Evolutionary conservation across 2,113 vertebrate species (phyloP), one percentile per base, ranked within the genome.

Genomic region (Ctenodactylus gundi): DNA sequence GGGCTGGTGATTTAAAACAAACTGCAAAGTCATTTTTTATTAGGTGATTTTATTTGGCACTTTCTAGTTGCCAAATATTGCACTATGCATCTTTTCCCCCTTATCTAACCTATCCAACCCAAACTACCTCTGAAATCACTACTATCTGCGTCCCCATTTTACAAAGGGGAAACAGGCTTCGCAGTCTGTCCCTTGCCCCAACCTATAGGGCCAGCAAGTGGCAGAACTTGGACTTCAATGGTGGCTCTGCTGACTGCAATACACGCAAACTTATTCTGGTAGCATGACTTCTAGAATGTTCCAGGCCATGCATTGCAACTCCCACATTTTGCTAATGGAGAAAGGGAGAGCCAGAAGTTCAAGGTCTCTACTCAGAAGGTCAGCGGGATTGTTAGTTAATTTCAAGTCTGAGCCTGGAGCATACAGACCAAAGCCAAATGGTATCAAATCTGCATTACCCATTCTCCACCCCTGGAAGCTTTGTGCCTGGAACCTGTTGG

Each of bases 1-100:
- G 58, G 41, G 46, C 58, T 49, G 3, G 39, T 2, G 25, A 73
- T 76, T 58, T 15, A n/a, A 55, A 81, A 34, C 60, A 84, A 76
- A 84, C 60, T 12, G 9, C n/a, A 31, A 90, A 53, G 55, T 72
- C 80, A 96, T 88, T 83, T 68, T 90, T 91, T 73, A 75, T 68
- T 57, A 84, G 87, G 68, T 93, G 51, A 31, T 29, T 85, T 92
- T 83, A 73, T 80, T 34, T 64, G 80, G 44, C 25, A 20, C 18
- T 76, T 64, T 36, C 27, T 29, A 62, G 46, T 53, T 89, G 21
- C 76, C 60, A 81, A 25, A 4, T 34, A 36, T 31, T 44, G 29
- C 20, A 46, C 18, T 53, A 1, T 0, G 46, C 34, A 67, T 78
- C 49, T 90, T 62, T 55, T 13, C 25, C 21, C 3, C 14, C 13